These are phyloP conservation scores for Lacanobia oleracea DNA, from an alignment of 2,888 invertebrate genomes.

Conservation along the genomic window DNA sequence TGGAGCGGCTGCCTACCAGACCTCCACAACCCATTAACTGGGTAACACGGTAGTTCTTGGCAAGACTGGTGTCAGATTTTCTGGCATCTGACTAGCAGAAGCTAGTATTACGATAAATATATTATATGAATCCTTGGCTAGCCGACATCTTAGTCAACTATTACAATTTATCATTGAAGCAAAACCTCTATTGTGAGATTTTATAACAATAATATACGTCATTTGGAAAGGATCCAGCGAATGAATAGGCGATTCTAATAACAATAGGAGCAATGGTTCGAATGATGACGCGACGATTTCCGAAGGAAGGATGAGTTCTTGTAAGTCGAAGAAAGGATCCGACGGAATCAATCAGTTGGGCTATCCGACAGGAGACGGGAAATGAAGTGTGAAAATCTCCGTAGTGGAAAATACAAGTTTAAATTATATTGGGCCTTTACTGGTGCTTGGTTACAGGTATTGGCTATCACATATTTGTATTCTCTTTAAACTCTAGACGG, in stretches of 20 bases:
- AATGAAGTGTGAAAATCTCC: slow-evolving; percentile 53
- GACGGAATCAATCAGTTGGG: slow-evolving; percentile 47
- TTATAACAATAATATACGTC: slow-evolving; percentile 1
- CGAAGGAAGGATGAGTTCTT: slow-evolving; percentile 33
- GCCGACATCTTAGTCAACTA: background rate
- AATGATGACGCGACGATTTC: slow-evolving; percentile 37
- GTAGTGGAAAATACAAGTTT: slow-evolving; percentile 33
- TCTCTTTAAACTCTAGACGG: background rate
- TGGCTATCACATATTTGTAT: background rate
- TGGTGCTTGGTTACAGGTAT: background rate
- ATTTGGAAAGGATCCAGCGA: slow-evolving; percentile 4
- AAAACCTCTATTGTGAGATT: slow-evolving; percentile 27
- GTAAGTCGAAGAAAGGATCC: slow-evolving; percentile 23
- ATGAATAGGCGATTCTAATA: slow-evolving; percentile 35
- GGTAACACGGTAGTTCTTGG: too few species aligned
- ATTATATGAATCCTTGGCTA: background rate
- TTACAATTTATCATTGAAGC: slow-evolving; percentile 39
- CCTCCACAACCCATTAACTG: too few species aligned
- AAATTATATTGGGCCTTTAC: background rate
- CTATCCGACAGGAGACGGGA: slow-evolving; percentile 29
- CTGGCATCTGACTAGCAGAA: too few species aligned
- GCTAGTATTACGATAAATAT: background rate
- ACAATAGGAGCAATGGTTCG: slow-evolving; percentile 49
- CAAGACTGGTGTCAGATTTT: too few species aligned
- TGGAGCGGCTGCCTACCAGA: too few species aligned